A percentile compares a stretch with the other conserved stretches of the same genome.
Evolutionary conservation across 2,888 invertebrate genomes (phyloP).

Genomic region (Enoplolaimus lenunculus): DNA sequence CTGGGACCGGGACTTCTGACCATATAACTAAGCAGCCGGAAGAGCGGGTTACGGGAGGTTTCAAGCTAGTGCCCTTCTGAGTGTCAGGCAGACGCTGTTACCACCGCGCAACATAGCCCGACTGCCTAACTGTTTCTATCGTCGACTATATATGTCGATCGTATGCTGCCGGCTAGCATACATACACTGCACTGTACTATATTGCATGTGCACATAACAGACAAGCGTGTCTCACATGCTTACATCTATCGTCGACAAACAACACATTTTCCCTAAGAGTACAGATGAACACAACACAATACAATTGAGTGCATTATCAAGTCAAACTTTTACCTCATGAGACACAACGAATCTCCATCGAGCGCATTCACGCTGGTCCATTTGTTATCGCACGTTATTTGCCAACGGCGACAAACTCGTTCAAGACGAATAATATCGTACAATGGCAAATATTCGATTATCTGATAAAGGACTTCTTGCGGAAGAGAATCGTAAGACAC

Average conservation of each 20-base stretch:
- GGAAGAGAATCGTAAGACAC: background rate
- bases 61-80: too few species aligned
- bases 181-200: background rate
- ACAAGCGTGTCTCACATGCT: too few species aligned
- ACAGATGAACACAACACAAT: background rate
- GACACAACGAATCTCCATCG: background rate
- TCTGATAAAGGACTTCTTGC: background rate
- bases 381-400: background rate
- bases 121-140: too few species aligned
- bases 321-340: background rate
- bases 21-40: too few species aligned
- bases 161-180: too few species aligned
- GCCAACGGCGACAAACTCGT: background rate
- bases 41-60: too few species aligned
- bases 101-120: too few species aligned
- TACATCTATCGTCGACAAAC: too few species aligned
- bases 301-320: background rate
- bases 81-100: too few species aligned
- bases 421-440: background rate
- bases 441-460: background rate
- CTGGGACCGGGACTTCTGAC: too few species aligned
- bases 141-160: too few species aligned
- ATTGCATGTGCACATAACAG: too few species aligned
- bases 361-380: background rate
- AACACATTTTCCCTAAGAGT: background rate